phyloP scores from a whole-genome alignment of 1,140 invertebrate species.

The Orchestia grillus region DNA sequence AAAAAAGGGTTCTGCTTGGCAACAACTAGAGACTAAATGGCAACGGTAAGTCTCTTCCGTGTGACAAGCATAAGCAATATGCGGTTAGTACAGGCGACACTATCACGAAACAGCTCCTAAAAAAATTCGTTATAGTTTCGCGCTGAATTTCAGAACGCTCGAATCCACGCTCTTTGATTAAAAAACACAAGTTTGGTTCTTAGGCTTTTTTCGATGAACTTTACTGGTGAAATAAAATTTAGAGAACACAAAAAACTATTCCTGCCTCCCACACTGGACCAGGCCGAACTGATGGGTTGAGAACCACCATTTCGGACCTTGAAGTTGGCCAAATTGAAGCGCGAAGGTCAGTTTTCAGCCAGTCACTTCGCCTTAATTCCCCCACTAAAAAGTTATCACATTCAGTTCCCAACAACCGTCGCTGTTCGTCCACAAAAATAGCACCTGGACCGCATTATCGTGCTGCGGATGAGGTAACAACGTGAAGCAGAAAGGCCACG shows the following conservation, averaged over 20 bases:
- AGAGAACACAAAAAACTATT: neutral
- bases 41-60: no score
- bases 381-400: neutral
- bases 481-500: neutral
- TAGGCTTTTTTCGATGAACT: neutral
- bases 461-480: neutral
- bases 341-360: neutral
- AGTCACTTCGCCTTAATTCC: neutral
- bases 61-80: no score
- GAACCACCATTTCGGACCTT: neutral
- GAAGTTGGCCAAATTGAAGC: neutral
- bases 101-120: no score
- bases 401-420: neutral
- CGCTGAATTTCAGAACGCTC: no score
- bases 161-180: neutral
- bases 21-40: no score
- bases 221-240: neutral
- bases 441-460: neutral
- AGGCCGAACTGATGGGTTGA: neutral
- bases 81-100: no score
- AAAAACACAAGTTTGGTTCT: neutral
- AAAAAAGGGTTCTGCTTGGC: no score
- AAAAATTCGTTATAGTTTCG: no score
- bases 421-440: neutral
- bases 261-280: neutral